Evolutionary conservation across 2,888 invertebrate genomes (phyloP), one percentile per base, ranked within the genome.

Genomic region (Heteropelma amictum): DNA sequence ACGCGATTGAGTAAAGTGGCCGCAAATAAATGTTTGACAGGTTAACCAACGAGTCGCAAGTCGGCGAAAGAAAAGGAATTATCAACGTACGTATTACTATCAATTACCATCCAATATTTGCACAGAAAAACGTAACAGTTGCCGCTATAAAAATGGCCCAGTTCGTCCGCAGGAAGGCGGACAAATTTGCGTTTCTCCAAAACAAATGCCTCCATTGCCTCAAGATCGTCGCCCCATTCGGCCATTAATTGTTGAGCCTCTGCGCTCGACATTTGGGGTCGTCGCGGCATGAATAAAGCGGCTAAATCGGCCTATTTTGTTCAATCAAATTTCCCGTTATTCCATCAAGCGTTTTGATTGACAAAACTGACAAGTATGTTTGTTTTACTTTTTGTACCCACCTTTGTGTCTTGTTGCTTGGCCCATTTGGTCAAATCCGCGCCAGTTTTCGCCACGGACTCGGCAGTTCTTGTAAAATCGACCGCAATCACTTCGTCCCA

Each of bases 401-500:
- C 93, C 91, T 95, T 96, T 3, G 97, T 96, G 88, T 97, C 96
- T 89, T 97, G 97, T 80, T 95, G 93, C 77, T 93, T 93, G 0
- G 97, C 97, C 97, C 97, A 97, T 88, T 95, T 94, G 7, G 95
- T 96, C 76, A 99, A 92, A 91, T 99, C 98, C 0, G 98, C 98
- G 10, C 99, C 99, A 12, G 99, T 97, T 84, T 97, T 94, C 38
- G 95, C 95, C 0, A 99, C 98, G 0, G 98, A 98, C 87, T 98
- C 98, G 0, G 98, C 98, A 0, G 99, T 99, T 78, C 99, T 93
- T 0, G 99, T 99, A 89, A 98, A 99, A 91, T 99, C 99, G 5
- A 99, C 99, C 0, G 98, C 98, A 83, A 99, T 97, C 14, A 99
- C 98, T 90, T 99, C 99, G 87, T 99, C 98, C 99, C 99, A 99